Conservation (phyloP, 1,140 invertebrate species). For the Caenorhabditis briggsae region DNA sequence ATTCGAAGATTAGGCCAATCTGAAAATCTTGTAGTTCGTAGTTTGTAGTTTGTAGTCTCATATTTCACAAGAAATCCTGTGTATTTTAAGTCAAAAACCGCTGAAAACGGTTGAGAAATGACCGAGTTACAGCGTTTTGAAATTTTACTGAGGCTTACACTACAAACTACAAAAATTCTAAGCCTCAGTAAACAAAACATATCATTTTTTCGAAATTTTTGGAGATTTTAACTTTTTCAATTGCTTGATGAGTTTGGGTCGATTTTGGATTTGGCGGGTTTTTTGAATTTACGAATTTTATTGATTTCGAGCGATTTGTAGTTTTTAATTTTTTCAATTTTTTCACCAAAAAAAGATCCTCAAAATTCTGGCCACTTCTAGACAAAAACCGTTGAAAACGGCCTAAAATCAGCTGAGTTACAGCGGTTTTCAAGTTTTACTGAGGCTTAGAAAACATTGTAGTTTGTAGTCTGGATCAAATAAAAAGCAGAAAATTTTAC, state of each 20-base stretch:
- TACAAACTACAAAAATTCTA: slow-evolving; percentile 62
- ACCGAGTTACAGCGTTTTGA: neutral
- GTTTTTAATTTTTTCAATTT: too few species aligned
- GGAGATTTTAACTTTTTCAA: neutral
- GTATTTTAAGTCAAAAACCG: neutral
- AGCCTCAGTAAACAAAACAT: neutral
- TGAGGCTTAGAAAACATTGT: too few species aligned
- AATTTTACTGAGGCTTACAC: slow-evolving; percentile 22
- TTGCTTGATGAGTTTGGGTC: too few species aligned
- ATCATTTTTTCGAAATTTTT: neutral
- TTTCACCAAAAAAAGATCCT: too few species aligned
- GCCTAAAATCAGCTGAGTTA: too few species aligned
- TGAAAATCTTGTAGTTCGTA: slow-evolving; percentile 73
- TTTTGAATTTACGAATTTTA: too few species aligned
- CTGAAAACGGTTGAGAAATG: slow-evolving; percentile 75
- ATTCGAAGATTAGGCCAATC: slow-evolving; percentile 86
- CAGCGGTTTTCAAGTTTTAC: too few species aligned
- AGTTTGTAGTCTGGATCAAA: too few species aligned
- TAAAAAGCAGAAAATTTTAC: neutral
- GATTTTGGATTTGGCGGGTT: too few species aligned
- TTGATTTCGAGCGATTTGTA: too few species aligned
- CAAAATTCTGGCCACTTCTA: too few species aligned
- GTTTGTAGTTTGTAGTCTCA: neutral
- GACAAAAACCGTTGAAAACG: too few species aligned
- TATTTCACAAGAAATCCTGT: slow-evolving; percentile 26